Conservation (phyloP, 2,797 vertebrate species). For the Siniperca undulata region DNA sequence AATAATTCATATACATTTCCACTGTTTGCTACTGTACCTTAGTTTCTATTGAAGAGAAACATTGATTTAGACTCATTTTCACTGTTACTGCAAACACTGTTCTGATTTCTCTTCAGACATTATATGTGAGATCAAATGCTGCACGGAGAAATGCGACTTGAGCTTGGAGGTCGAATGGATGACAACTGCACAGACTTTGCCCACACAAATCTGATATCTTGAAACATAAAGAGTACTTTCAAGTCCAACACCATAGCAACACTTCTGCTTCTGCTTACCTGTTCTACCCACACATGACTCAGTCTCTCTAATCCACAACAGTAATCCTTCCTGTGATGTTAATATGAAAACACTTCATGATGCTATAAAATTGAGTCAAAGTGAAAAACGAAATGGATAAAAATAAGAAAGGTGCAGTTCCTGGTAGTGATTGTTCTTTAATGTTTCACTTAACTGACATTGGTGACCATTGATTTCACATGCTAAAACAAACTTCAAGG, state of each 20-base stretch:
- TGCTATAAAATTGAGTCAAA: slow-evolving; percentile 32
- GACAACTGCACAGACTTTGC: slow-evolving; percentile 71
- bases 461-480: background rate
- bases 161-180: slow-evolving; percentile 69
- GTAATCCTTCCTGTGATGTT: slow-evolving; percentile 65
- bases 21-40: background rate
- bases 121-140: slow-evolving; percentile 63
- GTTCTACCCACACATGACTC: slow-evolving; percentile 79
- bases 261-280: slow-evolving; percentile 72
- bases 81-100: slow-evolving; percentile 29
- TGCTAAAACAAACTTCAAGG: background rate
- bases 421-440: slow-evolving; percentile 1
- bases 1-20: background rate
- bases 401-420: background rate
- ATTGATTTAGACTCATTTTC: slow-evolving; percentile 38
- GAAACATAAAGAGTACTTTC: slow-evolving; percentile 79
- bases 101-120: slow-evolving; percentile 61
- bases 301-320: slow-evolving; percentile 66
- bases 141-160: slow-evolving; percentile 60
- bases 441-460: background rate
- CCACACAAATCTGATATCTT: slow-evolving; percentile 75
- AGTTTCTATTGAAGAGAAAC: slow-evolving; percentile 6
- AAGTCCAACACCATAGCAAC: slow-evolving; percentile 82
- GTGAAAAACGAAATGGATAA: slow-evolving; percentile 6
- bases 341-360: slow-evolving; percentile 48